Percentiles rank a stretch among this genome's conserved stretches.
Evolutionary conservation across 2,888 invertebrate genomes (phyloP).

Genomic region (Andrena chrysosceles): DNA sequence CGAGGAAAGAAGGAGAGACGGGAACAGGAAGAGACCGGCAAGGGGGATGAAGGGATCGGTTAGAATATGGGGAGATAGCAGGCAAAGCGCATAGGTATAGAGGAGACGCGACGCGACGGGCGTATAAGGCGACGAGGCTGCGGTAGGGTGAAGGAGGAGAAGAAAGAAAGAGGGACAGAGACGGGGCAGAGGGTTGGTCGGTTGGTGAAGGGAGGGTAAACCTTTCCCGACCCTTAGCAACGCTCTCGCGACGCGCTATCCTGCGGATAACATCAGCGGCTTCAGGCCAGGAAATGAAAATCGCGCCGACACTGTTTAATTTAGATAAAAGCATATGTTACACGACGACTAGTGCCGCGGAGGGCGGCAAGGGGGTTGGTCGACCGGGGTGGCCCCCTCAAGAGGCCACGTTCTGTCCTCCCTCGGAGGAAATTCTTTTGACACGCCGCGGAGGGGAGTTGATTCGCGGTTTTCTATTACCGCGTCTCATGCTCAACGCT

Average conservation of each 20-base stretch:
- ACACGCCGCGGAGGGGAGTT: constrained; percentile 14
- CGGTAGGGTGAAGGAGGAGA: constrained; percentile 54
- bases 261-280: constrained; percentile 85
- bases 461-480: constrained; percentile 63
- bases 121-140: constrained; percentile 60
- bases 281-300: constrained; percentile 86
- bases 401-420: constrained; percentile 42
- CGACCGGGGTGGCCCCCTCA: background rate
- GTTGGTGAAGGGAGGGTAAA: constrained; percentile 68
- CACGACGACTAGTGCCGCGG: constrained; percentile 70
- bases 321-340: constrained; percentile 87
- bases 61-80: constrained; percentile 77
- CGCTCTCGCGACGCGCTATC: constrained; percentile 81
- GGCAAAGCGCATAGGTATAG: constrained; percentile 62
- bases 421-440: constrained; percentile 45
- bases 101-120: constrained; percentile 29
- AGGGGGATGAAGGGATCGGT: constrained; percentile 73
- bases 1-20: constrained; percentile 34
- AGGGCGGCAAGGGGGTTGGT: constrained; percentile 11
- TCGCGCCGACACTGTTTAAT: constrained; percentile 86
- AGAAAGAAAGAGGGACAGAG: constrained; percentile 34
- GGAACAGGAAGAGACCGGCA: constrained; percentile 67
- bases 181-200: constrained; percentile 41
- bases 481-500: constrained; percentile 23
- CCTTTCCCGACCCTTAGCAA: constrained; percentile 80